Base-by-base conservation (phyloP, 1,140 invertebrate species). In the Onthophagus taurus region DNA sequence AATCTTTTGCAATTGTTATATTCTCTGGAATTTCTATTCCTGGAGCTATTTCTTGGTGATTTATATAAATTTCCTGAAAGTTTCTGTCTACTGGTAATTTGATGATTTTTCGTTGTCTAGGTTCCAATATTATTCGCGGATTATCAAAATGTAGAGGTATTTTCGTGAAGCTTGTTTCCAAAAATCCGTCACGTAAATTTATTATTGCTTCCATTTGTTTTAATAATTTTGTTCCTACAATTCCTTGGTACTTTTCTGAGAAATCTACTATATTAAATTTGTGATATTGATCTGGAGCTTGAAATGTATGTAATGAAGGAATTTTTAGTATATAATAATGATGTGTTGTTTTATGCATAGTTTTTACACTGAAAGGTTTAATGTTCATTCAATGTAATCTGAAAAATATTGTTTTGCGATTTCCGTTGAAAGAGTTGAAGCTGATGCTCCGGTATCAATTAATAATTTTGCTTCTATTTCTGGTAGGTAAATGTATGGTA, bases 261-360 rank as follows among this genome's bases (percentile, higher is more conserved):
- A 37, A 37, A 21, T 37, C 19, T 20, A 37, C 35, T 9, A 37
- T 37, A 18, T 37, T 37, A 37, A 37, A 24, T 39, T 26, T 39
- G 16, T 26, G 36, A 6, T 6, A 24, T 39, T 39, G 36, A 5
- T 8, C 23, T n/a, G 7, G 14, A 3, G 36, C 36, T n/a, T 24
- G 18, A 14, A 39, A 39, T 8, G 21, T 39, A 13, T 4, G 7
- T 14, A 39, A 23, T 2, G 19, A 24, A 11, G 20, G 36, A n/a
- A 39, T 39, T 39, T 39, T 23, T 24, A 39, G 11, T 2, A 39
- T 26, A 26, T 39, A 39, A 26, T 39, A 9, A 23, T 39, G 23
- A 3, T 39, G 14, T 3, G 36, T 39, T n/a, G 36, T 39, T 4
- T 20, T 20, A 9, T 39, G 36, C 36, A 24, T 39, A 2, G 36